These are phyloP conservation scores for Lampropteryx suffumata DNA, from an alignment of 2,888 invertebrate species.

Conservation along the genomic window DNA sequence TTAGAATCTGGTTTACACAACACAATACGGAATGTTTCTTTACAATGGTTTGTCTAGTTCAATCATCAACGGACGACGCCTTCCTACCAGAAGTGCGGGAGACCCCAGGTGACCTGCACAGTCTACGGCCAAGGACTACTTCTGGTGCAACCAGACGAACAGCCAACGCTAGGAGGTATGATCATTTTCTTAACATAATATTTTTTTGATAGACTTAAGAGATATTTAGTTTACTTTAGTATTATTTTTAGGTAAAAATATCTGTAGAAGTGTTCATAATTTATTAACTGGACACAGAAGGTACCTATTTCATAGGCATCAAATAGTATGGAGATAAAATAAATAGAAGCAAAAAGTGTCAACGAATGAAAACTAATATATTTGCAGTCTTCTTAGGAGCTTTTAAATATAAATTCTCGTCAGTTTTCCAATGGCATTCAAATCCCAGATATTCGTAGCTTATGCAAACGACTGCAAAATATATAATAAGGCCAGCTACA, in stretches of 20 bases:
- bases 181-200: too few relatives aligned
- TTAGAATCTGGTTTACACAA: too few relatives aligned
- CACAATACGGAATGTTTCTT: not conserved
- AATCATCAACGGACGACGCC: constrained; percentile 70
- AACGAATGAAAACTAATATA: too few relatives aligned
- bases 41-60: constrained; percentile 42
- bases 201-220: too few relatives aligned
- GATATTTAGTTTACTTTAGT: too few relatives aligned
- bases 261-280: too few relatives aligned
- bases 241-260: too few relatives aligned
- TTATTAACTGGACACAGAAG: too few relatives aligned
- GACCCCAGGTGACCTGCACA: constrained; percentile 58
- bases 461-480: constrained; percentile 16
- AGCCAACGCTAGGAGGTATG: constrained; percentile 72
- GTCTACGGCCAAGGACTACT: constrained; percentile 66
- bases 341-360: too few relatives aligned
- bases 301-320: too few relatives aligned
- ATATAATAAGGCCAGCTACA: constrained; percentile 31
- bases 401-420: constrained; percentile 1
- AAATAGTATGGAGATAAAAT: too few relatives aligned
- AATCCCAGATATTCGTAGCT: not conserved
- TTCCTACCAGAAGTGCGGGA: constrained; percentile 72
- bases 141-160: constrained; percentile 75
- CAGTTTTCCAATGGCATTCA: constrained; percentile 2
- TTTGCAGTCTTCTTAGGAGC: not conserved